Evolutionary conservation across 2,797 vertebrate species (phyloP).

Genomic region (Siniperca obscura): DNA sequence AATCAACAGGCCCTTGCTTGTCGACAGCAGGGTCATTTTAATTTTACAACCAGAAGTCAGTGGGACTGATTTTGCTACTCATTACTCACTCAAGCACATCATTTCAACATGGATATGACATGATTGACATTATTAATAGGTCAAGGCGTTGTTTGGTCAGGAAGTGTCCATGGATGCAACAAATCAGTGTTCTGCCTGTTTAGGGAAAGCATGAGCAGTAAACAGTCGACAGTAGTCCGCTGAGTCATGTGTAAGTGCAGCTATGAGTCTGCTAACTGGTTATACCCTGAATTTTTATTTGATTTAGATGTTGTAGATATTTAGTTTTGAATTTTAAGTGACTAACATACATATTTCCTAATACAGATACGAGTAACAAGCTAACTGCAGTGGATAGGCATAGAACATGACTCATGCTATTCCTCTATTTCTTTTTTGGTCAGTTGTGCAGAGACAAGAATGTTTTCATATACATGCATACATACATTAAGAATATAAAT

Average conservation of each 20-base stretch:
- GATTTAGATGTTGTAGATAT: background rate
- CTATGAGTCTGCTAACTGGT: background rate
- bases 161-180: background rate
- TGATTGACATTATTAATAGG: background rate
- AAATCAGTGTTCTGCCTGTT: constrained; percentile 26
- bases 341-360: background rate
- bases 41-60: constrained; percentile 21
- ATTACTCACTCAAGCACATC: background rate
- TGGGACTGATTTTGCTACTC: constrained; percentile 7
- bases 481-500: background rate
- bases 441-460: background rate
- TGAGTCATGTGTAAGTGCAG: background rate
- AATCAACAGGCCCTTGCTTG: background rate
- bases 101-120: background rate
- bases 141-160: background rate
- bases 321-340: background rate
- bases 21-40: background rate
- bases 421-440: background rate
- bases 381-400: background rate
- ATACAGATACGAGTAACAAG: background rate
- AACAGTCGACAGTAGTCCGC: background rate
- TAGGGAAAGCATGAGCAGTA: background rate
- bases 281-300: no score
- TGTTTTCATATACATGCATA: background rate
- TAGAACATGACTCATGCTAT: background rate